These are phyloP conservation scores for Synergus laeviventris DNA, from an alignment of 2,888 invertebrate genomes.

Conservation along the genomic window DNA sequence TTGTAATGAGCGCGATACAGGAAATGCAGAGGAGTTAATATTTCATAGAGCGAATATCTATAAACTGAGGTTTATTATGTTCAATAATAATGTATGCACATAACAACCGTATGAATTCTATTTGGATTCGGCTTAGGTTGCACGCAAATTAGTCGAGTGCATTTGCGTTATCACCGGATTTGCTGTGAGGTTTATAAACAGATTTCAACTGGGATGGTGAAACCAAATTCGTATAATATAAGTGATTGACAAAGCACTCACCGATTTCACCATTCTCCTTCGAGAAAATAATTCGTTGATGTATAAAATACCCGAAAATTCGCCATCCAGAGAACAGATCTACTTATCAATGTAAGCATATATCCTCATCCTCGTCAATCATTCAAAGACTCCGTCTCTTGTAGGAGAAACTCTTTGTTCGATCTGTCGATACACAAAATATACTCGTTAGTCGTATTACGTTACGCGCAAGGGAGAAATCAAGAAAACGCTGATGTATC, in stretches of 20 bases:
- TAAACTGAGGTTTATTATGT: background rate
- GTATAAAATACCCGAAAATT: background rate
- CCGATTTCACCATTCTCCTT: background rate
- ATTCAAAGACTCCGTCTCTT: background rate
- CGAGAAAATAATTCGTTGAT: background rate
- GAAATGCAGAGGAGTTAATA: constrained; percentile 2
- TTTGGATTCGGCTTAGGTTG: constrained; percentile 8
- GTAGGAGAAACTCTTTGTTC: background rate
- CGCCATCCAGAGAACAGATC: background rate
- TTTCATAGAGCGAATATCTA: constrained; percentile 10
- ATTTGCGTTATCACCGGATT: constrained; percentile 12
- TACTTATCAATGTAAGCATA: too few species aligned
- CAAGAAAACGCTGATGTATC: constrained; percentile 18
- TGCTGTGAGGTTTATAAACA: background rate
- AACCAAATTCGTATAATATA: background rate
- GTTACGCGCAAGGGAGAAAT: constrained; percentile 3
- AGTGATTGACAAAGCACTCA: background rate
- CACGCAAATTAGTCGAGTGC: constrained; percentile 27
- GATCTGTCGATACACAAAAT: background rate
- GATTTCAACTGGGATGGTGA: background rate
- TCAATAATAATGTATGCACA: constrained; percentile 11
- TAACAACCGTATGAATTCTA: constrained; percentile 22
- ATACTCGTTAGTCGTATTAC: constrained; percentile 5
- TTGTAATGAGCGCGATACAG: constrained; percentile 5
- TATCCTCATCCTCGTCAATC: background rate